These are phyloP conservation scores for Hemiprocne comata DNA, from an alignment of 2,113 vertebrate species.

Conservation along the genomic window DNA sequence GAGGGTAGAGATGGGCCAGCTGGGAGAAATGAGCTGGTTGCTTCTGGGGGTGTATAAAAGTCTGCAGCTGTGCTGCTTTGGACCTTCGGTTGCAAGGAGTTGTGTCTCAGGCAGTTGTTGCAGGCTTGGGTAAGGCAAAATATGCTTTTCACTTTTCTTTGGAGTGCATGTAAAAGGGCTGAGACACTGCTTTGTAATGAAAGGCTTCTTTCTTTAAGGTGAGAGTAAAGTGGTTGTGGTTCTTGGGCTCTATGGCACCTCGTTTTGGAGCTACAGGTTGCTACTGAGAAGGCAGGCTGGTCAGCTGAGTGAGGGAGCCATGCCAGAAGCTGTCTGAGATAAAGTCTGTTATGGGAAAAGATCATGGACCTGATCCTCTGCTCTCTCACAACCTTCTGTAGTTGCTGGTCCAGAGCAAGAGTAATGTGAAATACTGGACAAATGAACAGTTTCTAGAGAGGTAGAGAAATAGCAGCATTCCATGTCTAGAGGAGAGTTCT, in stretches of 20 bases:
- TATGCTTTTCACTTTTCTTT: fast-evolving
- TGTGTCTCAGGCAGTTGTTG: fast-evolving
- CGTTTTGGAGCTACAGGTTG: neutral
- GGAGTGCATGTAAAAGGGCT: neutral
- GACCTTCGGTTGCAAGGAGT: fast-evolving
- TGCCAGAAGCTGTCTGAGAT: neutral
- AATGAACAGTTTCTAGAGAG: neutral
- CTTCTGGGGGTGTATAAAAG: neutral
- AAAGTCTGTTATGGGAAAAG: neutral
- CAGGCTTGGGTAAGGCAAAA: fast-evolving
- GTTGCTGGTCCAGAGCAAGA: neutral
- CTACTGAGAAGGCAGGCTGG: neutral
- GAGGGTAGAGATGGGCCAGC: neutral
- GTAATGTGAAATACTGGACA: neutral
- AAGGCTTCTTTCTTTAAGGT: neutral
- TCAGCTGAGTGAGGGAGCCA: neutral
- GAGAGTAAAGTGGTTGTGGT: neutral
- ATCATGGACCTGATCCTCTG: neutral
- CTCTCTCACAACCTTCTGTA: neutral
- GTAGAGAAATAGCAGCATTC: neutral
- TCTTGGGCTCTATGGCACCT: neutral
- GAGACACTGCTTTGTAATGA: neutral
- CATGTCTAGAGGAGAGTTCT: neutral
- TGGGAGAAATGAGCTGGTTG: neutral
- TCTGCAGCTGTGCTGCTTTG: fast-evolving